These are phyloP conservation scores for Parelbella ahira DNA, from an alignment of 2,888 invertebrate species.

Conservation along the genomic window DNA sequence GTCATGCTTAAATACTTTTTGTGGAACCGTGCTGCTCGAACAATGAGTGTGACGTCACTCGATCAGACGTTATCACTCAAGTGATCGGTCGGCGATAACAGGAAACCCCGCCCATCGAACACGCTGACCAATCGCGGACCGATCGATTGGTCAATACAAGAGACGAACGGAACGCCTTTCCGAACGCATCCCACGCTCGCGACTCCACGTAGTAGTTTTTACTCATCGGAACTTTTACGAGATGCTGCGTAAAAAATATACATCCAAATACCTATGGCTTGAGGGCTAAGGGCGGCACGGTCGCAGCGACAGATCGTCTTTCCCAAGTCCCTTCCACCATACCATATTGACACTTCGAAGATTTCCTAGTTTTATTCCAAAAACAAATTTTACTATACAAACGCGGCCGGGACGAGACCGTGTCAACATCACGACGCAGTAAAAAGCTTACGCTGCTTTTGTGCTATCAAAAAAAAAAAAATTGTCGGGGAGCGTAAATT, in stretches of 20 bases:
- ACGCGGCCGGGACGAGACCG: conserved; percentile 32
- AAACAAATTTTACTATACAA: conserved; percentile 30
- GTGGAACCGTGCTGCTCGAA: conserved; percentile 32
- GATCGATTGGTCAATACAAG: conserved; percentile 66
- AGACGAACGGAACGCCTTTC: conserved; percentile 43
- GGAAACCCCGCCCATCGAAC: conserved; percentile 57
- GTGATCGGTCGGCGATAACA: conserved; percentile 51
- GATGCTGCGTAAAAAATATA: too few species aligned
- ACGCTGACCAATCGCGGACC: conserved; percentile 64
- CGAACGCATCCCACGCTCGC: conserved; percentile 30
- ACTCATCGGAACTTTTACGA: not conserved
- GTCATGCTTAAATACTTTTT: conserved; percentile 26
- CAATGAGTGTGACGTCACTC: conserved; percentile 48
- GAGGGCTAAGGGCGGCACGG: too few species aligned
- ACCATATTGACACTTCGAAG: conserved; percentile 38
- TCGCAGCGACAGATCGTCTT: conserved; percentile 30
- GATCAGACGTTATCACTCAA: conserved; percentile 49
- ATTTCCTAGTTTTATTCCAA: conserved; percentile 37
- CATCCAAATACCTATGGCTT: too few species aligned
- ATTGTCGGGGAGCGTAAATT: conserved; percentile 69
- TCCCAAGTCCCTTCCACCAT: conserved; percentile 4
- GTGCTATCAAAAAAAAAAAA: conserved; percentile 60
- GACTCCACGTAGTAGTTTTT: conserved; percentile 1
- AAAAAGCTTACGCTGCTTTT: conserved; percentile 61
- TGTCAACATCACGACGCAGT: conserved; percentile 45